These are phyloP conservation scores for Parnassius glacialis DNA, from an alignment of 2,888 invertebrate genomes.

Conservation along the genomic window DNA sequence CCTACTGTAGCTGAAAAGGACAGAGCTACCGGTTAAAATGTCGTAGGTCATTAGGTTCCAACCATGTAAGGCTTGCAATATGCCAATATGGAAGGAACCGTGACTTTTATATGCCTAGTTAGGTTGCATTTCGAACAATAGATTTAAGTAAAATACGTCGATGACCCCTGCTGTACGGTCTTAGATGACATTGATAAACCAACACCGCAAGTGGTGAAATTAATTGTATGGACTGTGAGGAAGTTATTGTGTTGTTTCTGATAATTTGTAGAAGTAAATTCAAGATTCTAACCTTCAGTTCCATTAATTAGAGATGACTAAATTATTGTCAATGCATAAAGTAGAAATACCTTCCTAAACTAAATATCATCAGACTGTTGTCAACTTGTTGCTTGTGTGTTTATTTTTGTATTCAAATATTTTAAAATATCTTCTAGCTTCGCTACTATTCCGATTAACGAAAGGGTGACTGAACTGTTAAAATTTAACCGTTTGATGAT, in stretches of 20 bases:
- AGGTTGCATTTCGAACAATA: conserved; percentile 61
- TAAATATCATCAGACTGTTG: too few relatives aligned
- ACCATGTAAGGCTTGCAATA: conserved; percentile 76
- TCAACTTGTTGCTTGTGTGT: too few relatives aligned
- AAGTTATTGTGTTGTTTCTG: conserved; percentile 38
- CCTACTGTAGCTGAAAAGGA: conserved; percentile 50
- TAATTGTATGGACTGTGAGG: conserved; percentile 47
- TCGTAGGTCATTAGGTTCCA: conserved; percentile 79
- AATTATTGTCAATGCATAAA: background rate
- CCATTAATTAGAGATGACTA: conserved; percentile 8
- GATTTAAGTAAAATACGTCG: conserved; percentile 65
- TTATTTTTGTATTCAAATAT: too few relatives aligned
- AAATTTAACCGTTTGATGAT: conserved; percentile 49
- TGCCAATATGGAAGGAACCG: conserved; percentile 78
- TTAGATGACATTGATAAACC: conserved; percentile 66
- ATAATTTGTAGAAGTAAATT: conserved; percentile 27
- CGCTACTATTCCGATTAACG: background rate
- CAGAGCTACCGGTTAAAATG: conserved; percentile 70
- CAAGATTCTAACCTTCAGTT: background rate
- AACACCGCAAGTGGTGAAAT: conserved; percentile 45
- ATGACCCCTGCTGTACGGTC: conserved; percentile 52
- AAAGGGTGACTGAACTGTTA: conserved; percentile 44
- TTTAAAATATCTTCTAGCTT: too few relatives aligned
- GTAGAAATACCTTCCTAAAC: background rate
- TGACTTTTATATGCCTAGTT: conserved; percentile 63